phyloP scores from a whole-genome alignment of 2,797 vertebrate species.

The Ceyx erithaca region DNA sequence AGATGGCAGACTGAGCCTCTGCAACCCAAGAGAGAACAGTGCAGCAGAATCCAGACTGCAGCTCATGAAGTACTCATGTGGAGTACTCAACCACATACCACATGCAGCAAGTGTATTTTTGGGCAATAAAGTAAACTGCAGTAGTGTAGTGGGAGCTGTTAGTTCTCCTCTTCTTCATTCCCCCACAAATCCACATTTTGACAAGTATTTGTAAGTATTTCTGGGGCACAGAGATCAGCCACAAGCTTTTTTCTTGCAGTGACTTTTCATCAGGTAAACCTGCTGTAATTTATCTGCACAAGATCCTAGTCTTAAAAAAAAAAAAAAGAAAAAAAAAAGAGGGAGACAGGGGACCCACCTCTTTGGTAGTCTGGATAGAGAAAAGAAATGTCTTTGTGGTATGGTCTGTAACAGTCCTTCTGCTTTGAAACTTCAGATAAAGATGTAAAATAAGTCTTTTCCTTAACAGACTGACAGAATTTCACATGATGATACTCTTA shows the following conservation, averaged over 20 bases:
- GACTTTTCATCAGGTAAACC: background rate
- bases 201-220: background rate
- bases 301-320: background rate
- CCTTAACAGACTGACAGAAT: background rate
- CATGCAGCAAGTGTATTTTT: background rate
- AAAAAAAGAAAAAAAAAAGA: background rate
- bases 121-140: background rate
- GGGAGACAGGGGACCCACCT: rapidly evolving
- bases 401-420: background rate
- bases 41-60: background rate
- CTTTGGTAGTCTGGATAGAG: background rate
- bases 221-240: background rate
- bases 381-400: background rate
- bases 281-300: background rate
- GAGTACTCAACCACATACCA: too few species aligned
- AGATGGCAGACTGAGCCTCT: too few species aligned
- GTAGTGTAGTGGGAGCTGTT: background rate
- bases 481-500: background rate
- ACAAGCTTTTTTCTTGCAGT: background rate
- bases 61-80: too few species aligned
- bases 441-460: background rate
- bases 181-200: background rate
- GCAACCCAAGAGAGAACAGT: too few species aligned
- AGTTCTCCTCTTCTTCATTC: background rate
- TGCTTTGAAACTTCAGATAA: background rate